phyloP scores from a whole-genome alignment of 92 coral and sea anemone species.

The Phenganax stokvisi region DNA sequence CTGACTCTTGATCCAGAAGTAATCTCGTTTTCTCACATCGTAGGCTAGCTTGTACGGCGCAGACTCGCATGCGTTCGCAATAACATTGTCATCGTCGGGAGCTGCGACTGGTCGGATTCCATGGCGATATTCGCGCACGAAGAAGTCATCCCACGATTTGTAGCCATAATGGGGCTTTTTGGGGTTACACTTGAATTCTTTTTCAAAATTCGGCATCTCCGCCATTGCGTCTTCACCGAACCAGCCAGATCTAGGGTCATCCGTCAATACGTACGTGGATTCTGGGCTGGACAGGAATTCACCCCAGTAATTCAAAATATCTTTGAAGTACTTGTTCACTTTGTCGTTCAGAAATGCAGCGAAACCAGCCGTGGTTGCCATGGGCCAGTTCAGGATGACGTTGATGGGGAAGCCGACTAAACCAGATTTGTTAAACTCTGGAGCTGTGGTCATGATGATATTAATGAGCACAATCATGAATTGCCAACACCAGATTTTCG shows the following conservation, averaged over 20 bases:
- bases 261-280: conserved; percentile 44
- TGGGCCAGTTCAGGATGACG: conserved; percentile 59
- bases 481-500: conserved; percentile 49
- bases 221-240: conserved; percentile 54
- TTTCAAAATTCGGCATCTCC: conserved; percentile 55
- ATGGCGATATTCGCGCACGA: conserved; percentile 55
- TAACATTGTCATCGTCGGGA: conserved; percentile 50
- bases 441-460: conserved; percentile 53
- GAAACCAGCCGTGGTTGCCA: conserved; percentile 61
- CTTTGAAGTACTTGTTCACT: conserved; percentile 53
- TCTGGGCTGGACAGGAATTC: conserved; percentile 42
- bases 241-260: conserved; percentile 51
- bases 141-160: conserved; percentile 63
- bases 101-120: conserved; percentile 56
- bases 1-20: conserved; percentile 53
- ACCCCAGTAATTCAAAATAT: conserved; percentile 58
- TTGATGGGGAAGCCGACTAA: conserved; percentile 54
- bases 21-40: conserved; percentile 42
- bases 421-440: conserved; percentile 46
- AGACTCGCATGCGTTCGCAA: conserved; percentile 65
- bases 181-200: conserved; percentile 52
- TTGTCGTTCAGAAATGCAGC: conserved; percentile 63
- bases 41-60: conserved; percentile 48
- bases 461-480: conserved; percentile 50
- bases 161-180: conserved; percentile 40